Percentiles rank a stretch among this genome's conserved stretches.
These are phyloP conservation scores for Mesoligia furuncula DNA, from an alignment of 2,888 invertebrate species.

Conservation along the genomic window DNA sequence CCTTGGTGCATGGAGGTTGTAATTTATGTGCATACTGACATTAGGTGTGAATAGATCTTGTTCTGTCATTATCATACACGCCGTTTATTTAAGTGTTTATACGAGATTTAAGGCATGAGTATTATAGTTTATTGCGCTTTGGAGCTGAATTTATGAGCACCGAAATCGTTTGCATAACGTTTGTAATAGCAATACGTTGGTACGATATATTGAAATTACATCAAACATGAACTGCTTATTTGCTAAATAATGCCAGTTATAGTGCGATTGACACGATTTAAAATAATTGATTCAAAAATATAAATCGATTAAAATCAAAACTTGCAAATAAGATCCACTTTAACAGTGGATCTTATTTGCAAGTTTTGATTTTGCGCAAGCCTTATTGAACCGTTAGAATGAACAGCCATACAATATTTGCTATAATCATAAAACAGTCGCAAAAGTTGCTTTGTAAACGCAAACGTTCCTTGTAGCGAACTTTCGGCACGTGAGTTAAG, in stretches of 20 bases:
- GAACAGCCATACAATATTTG: not conserved
- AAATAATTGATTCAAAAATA: not conserved
- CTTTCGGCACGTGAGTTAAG: not conserved
- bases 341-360: no score
- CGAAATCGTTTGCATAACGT: conserved; percentile 13
- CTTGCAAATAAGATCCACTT: no score
- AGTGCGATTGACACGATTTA: not conserved
- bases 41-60: conserved; percentile 71
- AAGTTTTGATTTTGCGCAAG: no score
- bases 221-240: not conserved
- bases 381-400: not conserved
- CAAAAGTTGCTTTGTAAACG: not conserved
- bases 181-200: not conserved
- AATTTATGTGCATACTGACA: conserved; percentile 73
- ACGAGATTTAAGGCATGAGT: conserved; percentile 54
- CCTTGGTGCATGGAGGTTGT: conserved; percentile 32
- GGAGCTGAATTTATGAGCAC: conserved; percentile 35
- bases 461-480: not conserved
- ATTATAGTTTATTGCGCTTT: conserved; percentile 39
- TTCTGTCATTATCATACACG: conserved; percentile 68
- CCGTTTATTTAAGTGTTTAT: conserved; percentile 41
- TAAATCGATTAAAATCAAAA: not conserved
- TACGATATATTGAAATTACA: not conserved
- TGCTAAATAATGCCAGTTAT: not conserved
- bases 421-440: not conserved